Conservation (phyloP, 2,888 invertebrate species). For the Drosophila neonasuta region DNA sequence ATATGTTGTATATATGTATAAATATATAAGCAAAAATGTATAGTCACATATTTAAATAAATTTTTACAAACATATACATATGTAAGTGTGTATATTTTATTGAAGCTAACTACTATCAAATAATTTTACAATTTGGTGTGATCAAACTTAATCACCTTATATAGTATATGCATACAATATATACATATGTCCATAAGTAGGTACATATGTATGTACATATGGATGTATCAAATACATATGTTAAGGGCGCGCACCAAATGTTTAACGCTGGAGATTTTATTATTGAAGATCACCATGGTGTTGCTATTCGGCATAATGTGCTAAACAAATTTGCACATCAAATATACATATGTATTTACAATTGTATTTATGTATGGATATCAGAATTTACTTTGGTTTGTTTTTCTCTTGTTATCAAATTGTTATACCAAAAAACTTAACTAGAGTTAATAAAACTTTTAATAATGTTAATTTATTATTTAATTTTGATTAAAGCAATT, state of each 20-base stretch:
- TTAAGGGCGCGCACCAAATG: slow-evolving; percentile 14
- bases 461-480: too few species aligned
- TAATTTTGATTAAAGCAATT: too few species aligned
- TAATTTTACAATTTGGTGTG: not conserved
- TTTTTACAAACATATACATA: too few species aligned
- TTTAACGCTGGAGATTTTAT: slow-evolving; percentile 30
- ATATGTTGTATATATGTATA: too few species aligned
- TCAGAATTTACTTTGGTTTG: not conserved
- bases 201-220: not conserved
- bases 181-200: not conserved
- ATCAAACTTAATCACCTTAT: not conserved
- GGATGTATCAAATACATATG: not conserved
- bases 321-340: slow-evolving; percentile 9
- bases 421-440: too few species aligned
- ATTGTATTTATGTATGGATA: not conserved
- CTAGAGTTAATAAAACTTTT: too few species aligned
- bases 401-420: too few species aligned
- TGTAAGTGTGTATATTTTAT: not conserved
- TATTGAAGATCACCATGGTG: not conserved
- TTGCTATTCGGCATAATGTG: slow-evolving; percentile 14
- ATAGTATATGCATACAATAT: not conserved
- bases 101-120: not conserved
- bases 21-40: too few species aligned
- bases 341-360: not conserved
- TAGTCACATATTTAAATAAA: too few species aligned